Evolutionary conservation across 2,888 invertebrate species (phyloP).

Genomic region (Tetrapedia diversipes): DNA sequence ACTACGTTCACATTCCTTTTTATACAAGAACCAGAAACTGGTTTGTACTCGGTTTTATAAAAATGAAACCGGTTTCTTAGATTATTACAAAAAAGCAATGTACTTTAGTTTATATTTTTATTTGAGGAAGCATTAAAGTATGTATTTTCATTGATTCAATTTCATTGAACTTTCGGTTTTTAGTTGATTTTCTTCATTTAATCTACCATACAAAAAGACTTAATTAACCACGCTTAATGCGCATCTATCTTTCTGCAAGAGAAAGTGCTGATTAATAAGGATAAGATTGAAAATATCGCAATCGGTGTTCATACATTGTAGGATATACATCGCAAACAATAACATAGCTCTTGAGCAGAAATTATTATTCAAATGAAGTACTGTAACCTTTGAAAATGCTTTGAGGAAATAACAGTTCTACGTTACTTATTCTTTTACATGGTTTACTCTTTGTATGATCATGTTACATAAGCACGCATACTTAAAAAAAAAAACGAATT

Average conservation of each 20-base stretch:
- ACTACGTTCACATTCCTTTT: background rate
- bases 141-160: background rate
- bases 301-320: background rate
- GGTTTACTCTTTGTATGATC: too few relatives aligned
- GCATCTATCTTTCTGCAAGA: background rate
- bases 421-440: too few relatives aligned
- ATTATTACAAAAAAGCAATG: constrained; percentile 11
- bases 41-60: constrained; percentile 13
- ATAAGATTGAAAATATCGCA: background rate
- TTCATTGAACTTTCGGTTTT: background rate
- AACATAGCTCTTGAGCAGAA: background rate
- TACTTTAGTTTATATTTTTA: constrained; percentile 9
- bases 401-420: too few relatives aligned
- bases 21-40: constrained; percentile 19
- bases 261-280: constrained; percentile 30
- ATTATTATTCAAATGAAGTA: background rate
- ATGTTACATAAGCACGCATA: too few relatives aligned
- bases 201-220: background rate
- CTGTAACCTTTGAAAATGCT: too few relatives aligned
- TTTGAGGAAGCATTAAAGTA: background rate
- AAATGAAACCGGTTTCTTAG: constrained; percentile 32
- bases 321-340: constrained; percentile 2
- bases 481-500: too few relatives aligned
- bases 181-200: background rate
- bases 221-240: background rate